Evolutionary conservation across 2,888 invertebrate species (phyloP), one percentile per base, ranked within the genome.

Genomic region (Schizotus pectinicornis): DNA sequence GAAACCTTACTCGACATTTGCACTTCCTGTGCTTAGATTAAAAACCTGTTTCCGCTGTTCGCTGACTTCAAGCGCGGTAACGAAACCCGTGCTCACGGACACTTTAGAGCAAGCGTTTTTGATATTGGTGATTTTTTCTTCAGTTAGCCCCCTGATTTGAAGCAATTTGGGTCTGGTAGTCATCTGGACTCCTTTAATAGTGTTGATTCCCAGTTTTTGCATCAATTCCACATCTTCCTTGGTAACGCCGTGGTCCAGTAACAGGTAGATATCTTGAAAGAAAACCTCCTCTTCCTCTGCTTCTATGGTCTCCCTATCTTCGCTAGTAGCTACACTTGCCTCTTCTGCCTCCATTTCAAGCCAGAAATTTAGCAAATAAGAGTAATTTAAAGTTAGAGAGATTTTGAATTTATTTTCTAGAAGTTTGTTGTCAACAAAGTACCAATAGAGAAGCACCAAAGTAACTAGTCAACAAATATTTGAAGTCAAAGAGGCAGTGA

Each of bases 181-280:
- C 92, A 92, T 92, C 75, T 90, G 89, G 52, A 92, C 82, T 0
- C 92, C 92, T 81, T 90, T 91, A 43, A 92, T 84, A 0, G 92
- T 92, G 71, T 90, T 91, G 69, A 92, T 90, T 63, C 92, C 92
- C 42, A 85, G 84, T 8, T 84, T 82, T 78, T 92, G 91, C 65
- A 92, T 77, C 76, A 89, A 89, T 79, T 90, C 90, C 30, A 92
- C 87, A 73, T 92, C 92, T 2, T 88, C 88, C 41, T 86, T 86
- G 77, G 88, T 87, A 53, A 86, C 83, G n/a, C 85, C 84, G 70
- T 85, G 83, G 67, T 85, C 84, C 68, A 83, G 80, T 65, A 86
- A 73, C 14, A 88, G 78, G 74, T 91, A 89, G 51, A 91, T 87
- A 74, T 91, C 91, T 81, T 90, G 88, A 73, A 90, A 90, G 74